Evolutionary conservation across 2,113 vertebrate species (phyloP).

Genomic region (Leucopsar rothschildi): DNA sequence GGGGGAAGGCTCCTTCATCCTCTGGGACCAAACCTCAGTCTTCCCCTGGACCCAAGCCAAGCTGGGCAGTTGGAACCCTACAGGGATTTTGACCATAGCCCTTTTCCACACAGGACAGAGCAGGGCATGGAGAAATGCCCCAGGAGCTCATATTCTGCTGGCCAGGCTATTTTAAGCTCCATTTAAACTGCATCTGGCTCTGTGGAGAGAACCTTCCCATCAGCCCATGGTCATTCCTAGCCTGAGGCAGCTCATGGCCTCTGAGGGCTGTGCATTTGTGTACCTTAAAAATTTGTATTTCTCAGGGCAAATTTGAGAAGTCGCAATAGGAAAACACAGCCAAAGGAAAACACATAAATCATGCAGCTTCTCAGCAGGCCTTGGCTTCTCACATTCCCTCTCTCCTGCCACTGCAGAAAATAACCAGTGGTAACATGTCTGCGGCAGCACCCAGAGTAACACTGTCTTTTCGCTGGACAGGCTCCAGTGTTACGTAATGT

Average conservation of each 20-base stretch:
- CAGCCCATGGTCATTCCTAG: not conserved
- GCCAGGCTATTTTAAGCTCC: not conserved
- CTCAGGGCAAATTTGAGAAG: not conserved
- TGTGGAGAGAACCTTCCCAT: not conserved
- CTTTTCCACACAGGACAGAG: not conserved
- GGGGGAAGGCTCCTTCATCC: not conserved
- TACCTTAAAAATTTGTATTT: not conserved
- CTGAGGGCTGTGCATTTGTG: not conserved
- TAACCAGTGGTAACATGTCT: not conserved
- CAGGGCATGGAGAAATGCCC: not conserved
- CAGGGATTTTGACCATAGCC: rapidly evolving
- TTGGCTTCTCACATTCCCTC: not conserved
- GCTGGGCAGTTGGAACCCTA: rapidly evolving
- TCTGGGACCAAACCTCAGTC: rapidly evolving
- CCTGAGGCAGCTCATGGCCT: not conserved
- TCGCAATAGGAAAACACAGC: not conserved
- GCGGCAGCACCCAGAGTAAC: not conserved
- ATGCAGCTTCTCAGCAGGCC: not conserved
- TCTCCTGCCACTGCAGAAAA: not conserved
- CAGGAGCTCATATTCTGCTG: not conserved
- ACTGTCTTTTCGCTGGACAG: not conserved
- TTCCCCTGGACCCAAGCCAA: not conserved
- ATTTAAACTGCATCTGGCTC: rapidly evolving
- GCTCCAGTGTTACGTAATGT: not conserved
- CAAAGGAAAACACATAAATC: not conserved